Conservation (phyloP, 2,113 vertebrate species). For the Notothenia coriiceps region DNA sequence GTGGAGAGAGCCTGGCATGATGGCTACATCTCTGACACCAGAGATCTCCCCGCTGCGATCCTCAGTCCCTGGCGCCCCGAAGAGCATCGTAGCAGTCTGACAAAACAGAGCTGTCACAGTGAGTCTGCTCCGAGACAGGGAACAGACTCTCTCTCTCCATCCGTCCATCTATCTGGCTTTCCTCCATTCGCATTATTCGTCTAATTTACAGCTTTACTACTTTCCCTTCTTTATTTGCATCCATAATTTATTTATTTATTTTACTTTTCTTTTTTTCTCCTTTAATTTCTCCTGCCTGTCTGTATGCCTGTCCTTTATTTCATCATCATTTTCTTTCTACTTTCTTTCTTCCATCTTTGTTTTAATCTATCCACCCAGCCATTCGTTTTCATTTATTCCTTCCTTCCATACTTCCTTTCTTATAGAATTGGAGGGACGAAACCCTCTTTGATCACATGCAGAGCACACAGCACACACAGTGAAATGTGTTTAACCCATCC, state of each 20-base stretch:
- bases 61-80: slow-evolving; percentile 58
- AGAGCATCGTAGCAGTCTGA: slow-evolving; percentile 60
- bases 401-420: too few relatives aligned
- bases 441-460: too few relatives aligned
- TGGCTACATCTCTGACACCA: slow-evolving; percentile 68
- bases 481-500: too few relatives aligned
- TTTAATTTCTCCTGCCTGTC: background rate
- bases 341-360: too few relatives aligned
- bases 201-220: background rate
- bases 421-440: too few relatives aligned
- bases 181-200: background rate
- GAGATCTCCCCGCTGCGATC: slow-evolving; percentile 55
- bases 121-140: slow-evolving; percentile 10
- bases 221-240: background rate
- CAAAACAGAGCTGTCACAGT: slow-evolving; percentile 69
- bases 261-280: background rate
- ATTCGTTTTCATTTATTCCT: too few relatives aligned
- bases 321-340: background rate
- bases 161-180: background rate
- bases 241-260: background rate
- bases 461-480: too few relatives aligned
- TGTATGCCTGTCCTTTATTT: background rate
- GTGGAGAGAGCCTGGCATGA: slow-evolving; percentile 41
- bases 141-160: background rate
- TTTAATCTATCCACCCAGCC: too few relatives aligned